Conservation (phyloP, 2,888 invertebrate species). For the Penaeus monodon region DNA sequence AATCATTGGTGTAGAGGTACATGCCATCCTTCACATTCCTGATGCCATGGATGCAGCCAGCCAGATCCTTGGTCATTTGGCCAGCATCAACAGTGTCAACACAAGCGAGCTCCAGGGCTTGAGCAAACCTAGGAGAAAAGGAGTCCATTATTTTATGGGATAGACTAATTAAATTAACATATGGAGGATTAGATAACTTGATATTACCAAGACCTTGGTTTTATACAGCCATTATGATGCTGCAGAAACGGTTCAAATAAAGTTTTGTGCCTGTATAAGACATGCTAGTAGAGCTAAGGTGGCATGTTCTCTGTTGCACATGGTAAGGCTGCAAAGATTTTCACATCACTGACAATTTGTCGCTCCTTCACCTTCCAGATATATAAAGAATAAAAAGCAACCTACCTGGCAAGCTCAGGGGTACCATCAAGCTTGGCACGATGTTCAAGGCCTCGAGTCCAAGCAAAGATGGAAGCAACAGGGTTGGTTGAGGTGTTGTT, state of each 20-base stretch:
- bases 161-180: background rate
- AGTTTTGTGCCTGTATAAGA: too few relatives aligned
- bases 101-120: conserved; percentile 83
- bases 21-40: conserved; percentile 85
- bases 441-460: conserved; percentile 88
- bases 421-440: conserved; percentile 85
- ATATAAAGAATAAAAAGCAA: background rate
- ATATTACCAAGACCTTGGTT: too few relatives aligned
- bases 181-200: background rate
- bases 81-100: conserved; percentile 86
- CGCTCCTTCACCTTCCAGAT: background rate
- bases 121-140: conserved; percentile 74
- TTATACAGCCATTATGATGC: too few relatives aligned
- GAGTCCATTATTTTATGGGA: background rate
- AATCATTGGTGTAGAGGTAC: conserved; percentile 88
- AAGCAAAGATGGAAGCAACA: conserved; percentile 91
- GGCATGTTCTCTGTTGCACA: too few relatives aligned
- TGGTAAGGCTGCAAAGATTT: too few relatives aligned
- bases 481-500: conserved; percentile 90
- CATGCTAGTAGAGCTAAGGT: too few relatives aligned
- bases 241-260: background rate
- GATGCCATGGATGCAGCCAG: conserved; percentile 86
- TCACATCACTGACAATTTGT: too few relatives aligned
- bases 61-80: conserved; percentile 90
- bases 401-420: conserved; percentile 77